A percentile compares a stretch with the other conserved stretches of the same genome.
phyloP scores from a whole-genome alignment of 2,888 invertebrate species.

The Drosophila limbata region DNA sequence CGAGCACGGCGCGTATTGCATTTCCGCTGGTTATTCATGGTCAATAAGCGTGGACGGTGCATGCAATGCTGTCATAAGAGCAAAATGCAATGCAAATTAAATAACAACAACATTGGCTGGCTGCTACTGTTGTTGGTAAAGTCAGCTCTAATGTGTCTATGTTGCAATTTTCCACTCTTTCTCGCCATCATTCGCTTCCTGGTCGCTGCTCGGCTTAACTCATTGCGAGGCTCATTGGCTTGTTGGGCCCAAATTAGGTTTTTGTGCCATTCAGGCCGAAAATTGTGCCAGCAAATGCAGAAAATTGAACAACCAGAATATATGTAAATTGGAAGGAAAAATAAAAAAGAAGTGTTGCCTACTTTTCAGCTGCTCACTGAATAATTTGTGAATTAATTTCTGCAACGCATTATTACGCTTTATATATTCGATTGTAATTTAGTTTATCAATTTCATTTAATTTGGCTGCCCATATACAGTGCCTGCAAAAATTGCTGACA shows the following conservation, averaged over 20 bases:
- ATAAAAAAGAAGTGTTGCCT: constrained; percentile 20
- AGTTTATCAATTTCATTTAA: constrained; percentile 72
- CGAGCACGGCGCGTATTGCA: constrained; percentile 60
- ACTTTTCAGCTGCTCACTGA: constrained; percentile 35
- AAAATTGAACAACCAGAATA: constrained; percentile 30
- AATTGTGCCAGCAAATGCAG: constrained; percentile 44
- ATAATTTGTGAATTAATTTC: constrained; percentile 59
- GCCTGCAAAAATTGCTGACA: constrained; percentile 52
- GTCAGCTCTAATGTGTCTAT: constrained; percentile 61
- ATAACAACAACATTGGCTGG: constrained; percentile 21
- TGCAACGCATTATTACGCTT: constrained; percentile 51
- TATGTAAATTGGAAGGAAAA: constrained; percentile 15
- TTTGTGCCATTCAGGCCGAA: constrained; percentile 43
- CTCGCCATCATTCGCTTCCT: background rate
- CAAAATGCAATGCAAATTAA: constrained; percentile 40
- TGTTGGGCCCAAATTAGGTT: constrained; percentile 37
- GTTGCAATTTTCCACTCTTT: constrained; percentile 28
- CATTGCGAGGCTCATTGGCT: constrained; percentile 28
- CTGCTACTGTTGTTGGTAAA: constrained; percentile 18
- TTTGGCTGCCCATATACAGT: constrained; percentile 43
- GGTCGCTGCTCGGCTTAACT: background rate
- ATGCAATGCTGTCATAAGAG: constrained; percentile 45
- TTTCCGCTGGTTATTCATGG: constrained; percentile 74
- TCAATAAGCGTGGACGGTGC: constrained; percentile 51
- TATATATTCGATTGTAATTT: constrained; percentile 66